Evolutionary conservation across 2,113 vertebrate genomes (phyloP), one percentile per base, ranked within the genome.

Genomic region (Leucosticte australis): DNA sequence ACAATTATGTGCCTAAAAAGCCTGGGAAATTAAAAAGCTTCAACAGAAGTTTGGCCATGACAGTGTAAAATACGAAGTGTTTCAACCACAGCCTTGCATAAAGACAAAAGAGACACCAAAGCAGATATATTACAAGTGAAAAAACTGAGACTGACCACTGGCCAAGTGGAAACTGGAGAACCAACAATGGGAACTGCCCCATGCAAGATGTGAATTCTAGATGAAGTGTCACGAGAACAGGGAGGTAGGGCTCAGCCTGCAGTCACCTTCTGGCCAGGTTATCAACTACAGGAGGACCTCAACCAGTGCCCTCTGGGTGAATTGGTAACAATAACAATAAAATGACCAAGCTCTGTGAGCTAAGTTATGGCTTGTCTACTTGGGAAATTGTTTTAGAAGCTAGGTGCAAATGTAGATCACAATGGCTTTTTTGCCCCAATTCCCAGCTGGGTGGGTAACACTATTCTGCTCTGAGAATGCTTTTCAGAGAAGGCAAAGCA

Each of bases 51-150:
- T 86, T 96, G 94, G 88, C 73, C 56, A 50, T 27, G 46, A 64
- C 85, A 93, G 44, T 22, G 16, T 94, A 93, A 95, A 93, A 94
- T 90, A 96, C 90, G 75, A 94, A 96, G 92, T 92, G 93, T 88
- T 95, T 90, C 94, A 92, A 78, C 82, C 93, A 94, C 90, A 91
- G 88, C 56, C 67, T 90, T 68, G 52, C 47, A 91, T 68, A 85
- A 94, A 93, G 92, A 90, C 92, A 90, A 94, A 93, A 83, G 91
- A 97, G 91, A 88, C 90, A 95, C 82, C 75, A 95, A 81, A 91
- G 82, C 85, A 95, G 90, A 94, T 81, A 85, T 5, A 95, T 96
- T 95, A 85, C 93, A 95, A 90, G 59, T 28, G 60, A 93, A 93
- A 86, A 88, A 94, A 31, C 44, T 71, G n/a, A n/a, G 49, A 83